Evolutionary conservation across 2,888 invertebrate genomes (phyloP), one percentile per base, ranked within the genome.

Genomic region (Eulithis prunata): DNA sequence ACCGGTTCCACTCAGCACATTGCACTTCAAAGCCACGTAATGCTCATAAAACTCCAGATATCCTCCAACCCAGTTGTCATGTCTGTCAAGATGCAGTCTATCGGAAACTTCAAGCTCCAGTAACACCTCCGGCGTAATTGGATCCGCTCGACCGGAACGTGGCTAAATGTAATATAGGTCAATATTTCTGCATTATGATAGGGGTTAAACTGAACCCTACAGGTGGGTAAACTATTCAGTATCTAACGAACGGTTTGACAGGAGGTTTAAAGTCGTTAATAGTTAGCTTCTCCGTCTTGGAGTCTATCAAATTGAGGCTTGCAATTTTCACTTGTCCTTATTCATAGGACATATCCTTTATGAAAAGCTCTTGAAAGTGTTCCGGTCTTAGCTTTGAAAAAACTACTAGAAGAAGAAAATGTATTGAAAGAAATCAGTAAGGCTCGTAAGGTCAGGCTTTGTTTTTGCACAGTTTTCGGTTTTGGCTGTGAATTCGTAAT

Each of bases 121-220:
- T 67, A 60, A 46, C 53, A 32, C 41, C 36, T 51, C 43, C 36
- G 46, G 38, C n/a, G 11, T 64, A 61, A 68, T 64, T 64, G 68
- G 53, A 61, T 14, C 36, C 41, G 54, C 61, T 68, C 64, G 57
- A 13, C 61, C 66, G 38, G 57, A 57, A 63, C 62, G 46, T 47
- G 57, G 36, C 66, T 72, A 70, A 65, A 70, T 65, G 64, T 61
- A 62, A 70, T 69, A 59, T 67, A 64, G 71, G 68, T 72, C 70
- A 65, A 70, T 70, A 65, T 70, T 61, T 66, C 66, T 68, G 70
- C 70, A 60, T 61, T 66, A 62, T 62, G 57, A 51, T 53, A 63
- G 68, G 70, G 70, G 68, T 66, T 57, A 41, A 49, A 43, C 49
- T 57, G 47, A 49, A 43, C 49, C 45, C 13, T 61, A 28, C 41